Evolutionary conservation across 2,888 invertebrate genomes (phyloP).

Genomic region (Hemistola chrysoprasaria): DNA sequence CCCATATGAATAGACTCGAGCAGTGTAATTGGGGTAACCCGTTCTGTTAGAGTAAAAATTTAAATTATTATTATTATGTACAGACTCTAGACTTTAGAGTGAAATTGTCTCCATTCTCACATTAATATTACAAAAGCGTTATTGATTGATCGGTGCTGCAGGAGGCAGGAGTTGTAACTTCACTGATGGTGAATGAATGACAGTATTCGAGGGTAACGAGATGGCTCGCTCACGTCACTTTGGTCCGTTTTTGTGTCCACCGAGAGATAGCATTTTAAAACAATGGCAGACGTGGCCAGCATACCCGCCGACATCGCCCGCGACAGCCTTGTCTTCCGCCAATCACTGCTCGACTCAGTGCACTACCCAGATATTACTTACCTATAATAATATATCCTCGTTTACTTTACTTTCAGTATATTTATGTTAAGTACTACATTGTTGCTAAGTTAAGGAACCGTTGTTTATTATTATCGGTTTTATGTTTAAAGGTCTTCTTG

Average conservation of each 20-base stretch:
- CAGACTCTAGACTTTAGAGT: conserved; percentile 1
- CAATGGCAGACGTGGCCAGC: conserved; percentile 63
- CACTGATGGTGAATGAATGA: conserved; percentile 32
- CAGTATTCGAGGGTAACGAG: conserved; percentile 45
- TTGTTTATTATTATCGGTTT: conserved; percentile 4
- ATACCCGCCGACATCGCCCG: conserved; percentile 38
- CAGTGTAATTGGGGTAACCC: too few relatives aligned
- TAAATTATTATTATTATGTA: too few relatives aligned
- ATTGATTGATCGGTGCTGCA: conserved; percentile 18
- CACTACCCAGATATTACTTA: too few relatives aligned
- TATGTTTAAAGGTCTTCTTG: too few relatives aligned
- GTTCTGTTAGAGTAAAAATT: too few relatives aligned
- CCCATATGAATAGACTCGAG: too few relatives aligned
- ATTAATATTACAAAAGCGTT: conserved; percentile 1
- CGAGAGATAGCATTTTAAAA: conserved; percentile 57
- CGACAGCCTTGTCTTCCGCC: conserved; percentile 46
- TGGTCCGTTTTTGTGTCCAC: conserved; percentile 45
- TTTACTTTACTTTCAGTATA: conserved; percentile 15
- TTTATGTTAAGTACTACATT: conserved; percentile 6
- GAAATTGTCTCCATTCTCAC: neutral
- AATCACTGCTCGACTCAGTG: conserved; percentile 41
- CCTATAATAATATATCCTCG: neutral
- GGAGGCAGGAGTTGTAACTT: conserved; percentile 7
- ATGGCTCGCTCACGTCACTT: conserved; percentile 38
- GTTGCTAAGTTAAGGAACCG: neutral